A percentile compares a stretch with the other conserved stretches of the same genome.
These are phyloP conservation scores for Sinocyclocheilus anophthalmus DNA, from an alignment of 2,113 vertebrate species.

Conservation along the genomic window DNA sequence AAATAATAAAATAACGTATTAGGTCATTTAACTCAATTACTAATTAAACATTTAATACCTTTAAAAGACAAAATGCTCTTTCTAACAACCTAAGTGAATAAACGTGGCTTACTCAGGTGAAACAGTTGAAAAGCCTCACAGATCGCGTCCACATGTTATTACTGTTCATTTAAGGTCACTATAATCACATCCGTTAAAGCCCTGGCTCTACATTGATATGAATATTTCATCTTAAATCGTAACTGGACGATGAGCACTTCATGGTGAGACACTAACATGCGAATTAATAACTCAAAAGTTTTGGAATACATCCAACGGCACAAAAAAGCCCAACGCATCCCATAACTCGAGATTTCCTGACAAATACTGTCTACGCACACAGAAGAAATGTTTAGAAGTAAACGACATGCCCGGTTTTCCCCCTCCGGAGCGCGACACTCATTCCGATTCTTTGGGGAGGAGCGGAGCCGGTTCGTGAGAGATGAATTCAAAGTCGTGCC, in stretches of 20 bases:
- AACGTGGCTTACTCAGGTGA: background rate
- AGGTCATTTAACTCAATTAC: background rate
- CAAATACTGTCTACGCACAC: background rate
- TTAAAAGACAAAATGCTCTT: constrained; percentile 1
- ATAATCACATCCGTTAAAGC: background rate
- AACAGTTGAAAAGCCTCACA: background rate
- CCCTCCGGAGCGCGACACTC: constrained; percentile 54
- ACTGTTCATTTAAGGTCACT: background rate
- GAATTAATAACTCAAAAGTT: constrained; percentile 38
- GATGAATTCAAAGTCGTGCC: constrained; percentile 38
- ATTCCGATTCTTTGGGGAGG: constrained; percentile 62
- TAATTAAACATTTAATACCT: background rate
- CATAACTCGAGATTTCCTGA: constrained; percentile 13
- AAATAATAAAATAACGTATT: background rate
- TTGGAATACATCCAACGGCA: background rate
- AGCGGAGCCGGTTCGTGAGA: constrained; percentile 41
- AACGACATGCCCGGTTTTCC: constrained; percentile 58
- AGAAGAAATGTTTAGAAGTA: constrained; percentile 42
- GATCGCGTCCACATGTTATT: background rate
- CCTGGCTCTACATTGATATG: background rate
- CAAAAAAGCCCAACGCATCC: background rate
- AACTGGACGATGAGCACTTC: constrained; percentile 40
- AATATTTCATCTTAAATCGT: constrained; percentile 18
- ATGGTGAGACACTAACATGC: constrained; percentile 6
- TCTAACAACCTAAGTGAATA: background rate